Base-by-base conservation (phyloP, 2,113 vertebrate species). In the Gobius niger region DNA sequence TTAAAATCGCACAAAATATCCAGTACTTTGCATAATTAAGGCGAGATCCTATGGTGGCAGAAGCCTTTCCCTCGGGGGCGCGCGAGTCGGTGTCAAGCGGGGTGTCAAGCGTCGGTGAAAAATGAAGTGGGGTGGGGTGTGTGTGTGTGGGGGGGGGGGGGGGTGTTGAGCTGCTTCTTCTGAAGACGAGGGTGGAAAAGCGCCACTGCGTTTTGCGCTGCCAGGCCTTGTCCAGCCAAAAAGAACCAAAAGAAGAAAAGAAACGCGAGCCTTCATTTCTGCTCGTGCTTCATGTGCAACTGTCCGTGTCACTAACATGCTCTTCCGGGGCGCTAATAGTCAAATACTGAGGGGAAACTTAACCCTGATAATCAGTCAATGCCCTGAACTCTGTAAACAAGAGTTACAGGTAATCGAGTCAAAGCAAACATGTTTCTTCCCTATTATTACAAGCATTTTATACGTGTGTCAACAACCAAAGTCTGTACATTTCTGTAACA, bases 11-110 rank as follows among this genome's bases (percentile, higher is more conserved):
- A 87, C 85, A 88, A 90, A 89, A 91, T 90, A 89, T 91, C 90
- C 92, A 86, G 86, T 88, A 90, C 91, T 90, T 91, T 89, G 88
- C 91, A 93, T 91, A 92, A 91, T 92, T 90, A 90, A 90, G 83
- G 75, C 82, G 49, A 85, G 83, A 89, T 87, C 88, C 89, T 88
- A 89, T 84, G 87, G 89, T 79, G 90, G 84, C 83, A 84, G 77
- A 87, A 86, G 81, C 77, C 82, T 85, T 87, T 82, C 75, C 82
- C 87, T 82, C 83, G 24, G 87, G 85, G 88, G 89, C 84, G 84
- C 70, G 18, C 14, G 56, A 89, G 89, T 89, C 83, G 56, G 82
- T 86, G 88, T 89, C 83, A 87, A 89, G 88, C 66, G 57, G 76
- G 76, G 87, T 83, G 88, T 89, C 87, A 85, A 82, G 81, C 73